A percentile compares a stretch with the other conserved stretches of the same genome.
Conservation (phyloP, 2,113 vertebrate genomes). For the Axis porcinus region DNA sequence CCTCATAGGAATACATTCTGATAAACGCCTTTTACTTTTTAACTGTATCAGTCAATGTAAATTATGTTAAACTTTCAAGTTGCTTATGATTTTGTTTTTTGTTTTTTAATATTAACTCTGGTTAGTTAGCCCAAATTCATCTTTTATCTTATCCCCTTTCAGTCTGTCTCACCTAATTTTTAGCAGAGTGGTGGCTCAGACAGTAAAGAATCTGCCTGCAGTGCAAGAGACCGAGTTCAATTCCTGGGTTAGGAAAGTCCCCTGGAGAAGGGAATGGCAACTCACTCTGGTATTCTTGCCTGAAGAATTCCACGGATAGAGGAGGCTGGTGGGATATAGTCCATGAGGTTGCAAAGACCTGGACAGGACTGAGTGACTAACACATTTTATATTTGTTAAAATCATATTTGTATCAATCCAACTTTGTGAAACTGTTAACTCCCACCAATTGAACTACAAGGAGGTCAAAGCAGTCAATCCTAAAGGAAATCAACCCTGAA, state of each 20-base stretch:
- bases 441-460: not conserved
- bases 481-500: not conserved
- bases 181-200: not conserved
- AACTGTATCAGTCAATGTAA: not conserved
- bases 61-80: not conserved
- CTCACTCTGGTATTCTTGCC: not conserved
- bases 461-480: not conserved
- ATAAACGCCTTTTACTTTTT: not conserved
- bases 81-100: not conserved
- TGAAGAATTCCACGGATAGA: not conserved
- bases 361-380: not conserved
- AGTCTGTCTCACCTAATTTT: not conserved
- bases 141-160: not conserved
- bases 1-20: not conserved
- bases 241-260: not conserved
- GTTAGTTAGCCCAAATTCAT: not conserved
- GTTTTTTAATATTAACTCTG: not conserved
- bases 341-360: not conserved
- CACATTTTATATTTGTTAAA: slow-evolving; percentile 1
- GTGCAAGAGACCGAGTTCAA: not conserved
- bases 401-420: not conserved
- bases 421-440: not conserved
- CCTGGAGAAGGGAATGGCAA: not conserved
- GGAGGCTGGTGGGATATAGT: not conserved
- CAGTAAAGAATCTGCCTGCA: not conserved